Evolutionary conservation across 2,113 vertebrate species (phyloP).

Genomic region (Gymnorhina tibicen): DNA sequence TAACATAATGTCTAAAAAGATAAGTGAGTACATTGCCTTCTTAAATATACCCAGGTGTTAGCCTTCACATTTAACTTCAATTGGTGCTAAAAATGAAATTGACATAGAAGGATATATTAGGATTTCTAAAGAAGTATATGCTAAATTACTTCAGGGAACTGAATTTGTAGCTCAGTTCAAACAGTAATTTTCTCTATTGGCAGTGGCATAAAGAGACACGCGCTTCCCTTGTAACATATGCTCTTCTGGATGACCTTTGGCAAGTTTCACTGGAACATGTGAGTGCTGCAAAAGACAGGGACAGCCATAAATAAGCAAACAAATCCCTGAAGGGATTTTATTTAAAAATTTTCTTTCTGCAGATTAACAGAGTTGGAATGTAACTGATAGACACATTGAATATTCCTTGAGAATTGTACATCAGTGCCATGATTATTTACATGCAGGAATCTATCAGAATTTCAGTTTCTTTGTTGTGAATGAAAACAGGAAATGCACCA

Average conservation of each 20-base stretch:
- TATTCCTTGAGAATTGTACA: background rate
- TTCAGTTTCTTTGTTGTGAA: background rate
- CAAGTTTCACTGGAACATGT: background rate
- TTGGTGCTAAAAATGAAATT: background rate
- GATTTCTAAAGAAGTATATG: constrained; percentile 15
- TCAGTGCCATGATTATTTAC: background rate
- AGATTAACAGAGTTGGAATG: background rate
- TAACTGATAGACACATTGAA: background rate
- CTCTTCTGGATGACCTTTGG: background rate
- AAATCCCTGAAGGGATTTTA: background rate
- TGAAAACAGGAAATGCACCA: background rate
- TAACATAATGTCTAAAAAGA: background rate
- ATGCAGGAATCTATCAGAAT: background rate
- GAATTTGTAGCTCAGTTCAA: constrained; percentile 19
- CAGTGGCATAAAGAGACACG: background rate
- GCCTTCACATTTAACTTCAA: background rate
- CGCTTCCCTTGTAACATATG: background rate
- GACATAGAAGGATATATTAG: background rate
- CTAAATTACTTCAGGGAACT: constrained; percentile 23
- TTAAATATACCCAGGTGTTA: background rate
- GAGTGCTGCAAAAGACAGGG: background rate
- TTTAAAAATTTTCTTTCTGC: background rate
- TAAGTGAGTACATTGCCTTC: background rate
- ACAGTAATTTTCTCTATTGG: constrained; percentile 9
- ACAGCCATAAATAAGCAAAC: background rate